Base-by-base conservation (phyloP, 2,797 vertebrate species). In the Argya squamiceps region DNA sequence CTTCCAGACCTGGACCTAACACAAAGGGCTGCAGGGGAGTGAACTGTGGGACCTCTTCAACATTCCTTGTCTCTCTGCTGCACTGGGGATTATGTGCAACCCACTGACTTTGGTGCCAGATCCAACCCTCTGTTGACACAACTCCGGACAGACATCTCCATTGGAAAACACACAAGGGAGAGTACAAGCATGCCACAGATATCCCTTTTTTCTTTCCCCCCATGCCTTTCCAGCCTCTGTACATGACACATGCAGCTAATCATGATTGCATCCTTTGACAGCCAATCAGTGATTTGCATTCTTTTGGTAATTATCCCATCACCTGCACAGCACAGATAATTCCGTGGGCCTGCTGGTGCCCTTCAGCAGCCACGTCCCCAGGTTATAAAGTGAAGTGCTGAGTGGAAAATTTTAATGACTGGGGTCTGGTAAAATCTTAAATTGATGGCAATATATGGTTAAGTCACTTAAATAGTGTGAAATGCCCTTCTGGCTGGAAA, bases 401-500 rank as follows among this genome's bases (percentile, higher is more conserved):
- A 95, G 87, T 83, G 82, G 92, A 96, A 97, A 94, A 92, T 91
- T 94, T 92, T 96, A 96, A 97, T 93, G 92, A 95, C 75, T 43
- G 41, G 55, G 76, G 67, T 56, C 52, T 67, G 74, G 88, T 83
- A 92, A 94, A 93, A 88, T 60, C 92, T 88, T 84, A 95, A 97
- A 95, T 91, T 95, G 94, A 86, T 84, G 88, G 85, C 93, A 86
- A 89, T 93, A 71, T 81, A 86, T 96, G 95, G 93, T 74, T 78
- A 93, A 94, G 83, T 75, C 89, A 84, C 94, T 94, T 91, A 96
- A 97, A 94, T 71, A 96, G 93, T 76, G 80, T 80, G 82, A 95
- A 97, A 94, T 94, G 85, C 78, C 94, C 90, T 96, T 95, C 95
- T 96, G 95, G 88, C 83, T 97, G 83, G 82, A 94, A 95, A 93